Evolutionary conservation across 2,888 invertebrate species (phyloP).

Genomic region (Lobophora halterata): DNA sequence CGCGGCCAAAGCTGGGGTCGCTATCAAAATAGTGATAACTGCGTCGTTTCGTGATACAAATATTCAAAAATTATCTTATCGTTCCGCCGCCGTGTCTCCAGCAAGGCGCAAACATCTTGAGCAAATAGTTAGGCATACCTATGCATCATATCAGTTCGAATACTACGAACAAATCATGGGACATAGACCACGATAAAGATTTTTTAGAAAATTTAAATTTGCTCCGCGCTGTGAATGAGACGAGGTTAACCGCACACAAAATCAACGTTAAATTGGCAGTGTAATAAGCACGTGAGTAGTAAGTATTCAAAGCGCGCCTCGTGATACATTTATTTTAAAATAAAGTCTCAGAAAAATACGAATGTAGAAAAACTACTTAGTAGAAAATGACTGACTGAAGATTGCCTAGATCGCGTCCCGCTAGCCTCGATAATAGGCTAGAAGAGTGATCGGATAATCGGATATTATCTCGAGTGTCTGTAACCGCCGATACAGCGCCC

Average conservation of each 20-base stretch:
- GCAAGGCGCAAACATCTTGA: constrained; percentile 60
- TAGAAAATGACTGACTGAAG: not conserved
- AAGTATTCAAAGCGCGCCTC: constrained; percentile 16
- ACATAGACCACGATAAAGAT: constrained; percentile 37
- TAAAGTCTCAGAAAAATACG: not conserved
- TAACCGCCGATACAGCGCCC: constrained; percentile 60
- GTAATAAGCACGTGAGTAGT: constrained; percentile 26
- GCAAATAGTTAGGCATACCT: too few species aligned
- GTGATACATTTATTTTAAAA: constrained; percentile 11
- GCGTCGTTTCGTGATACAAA: constrained; percentile 53
- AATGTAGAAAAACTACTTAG: not conserved
- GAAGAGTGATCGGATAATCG: constrained; percentile 38
- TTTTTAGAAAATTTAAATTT: constrained; percentile 39
- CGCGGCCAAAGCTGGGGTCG: constrained; percentile 41
- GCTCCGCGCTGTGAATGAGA: constrained; percentile 35
- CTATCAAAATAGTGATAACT: constrained; percentile 58
- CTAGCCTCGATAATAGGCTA: constrained; percentile 26
- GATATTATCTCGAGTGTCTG: constrained; percentile 52
- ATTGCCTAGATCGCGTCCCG: too few species aligned
- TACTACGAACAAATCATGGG: constrained; percentile 34
- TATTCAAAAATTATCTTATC: constrained; percentile 72
- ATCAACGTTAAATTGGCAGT: constrained; percentile 37
- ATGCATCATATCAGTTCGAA: constrained; percentile 37
- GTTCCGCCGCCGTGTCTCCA: constrained; percentile 35
- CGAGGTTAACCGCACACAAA: constrained; percentile 13